Conservation (phyloP, 2,113 vertebrate species). For the Cariama cristata region DNA sequence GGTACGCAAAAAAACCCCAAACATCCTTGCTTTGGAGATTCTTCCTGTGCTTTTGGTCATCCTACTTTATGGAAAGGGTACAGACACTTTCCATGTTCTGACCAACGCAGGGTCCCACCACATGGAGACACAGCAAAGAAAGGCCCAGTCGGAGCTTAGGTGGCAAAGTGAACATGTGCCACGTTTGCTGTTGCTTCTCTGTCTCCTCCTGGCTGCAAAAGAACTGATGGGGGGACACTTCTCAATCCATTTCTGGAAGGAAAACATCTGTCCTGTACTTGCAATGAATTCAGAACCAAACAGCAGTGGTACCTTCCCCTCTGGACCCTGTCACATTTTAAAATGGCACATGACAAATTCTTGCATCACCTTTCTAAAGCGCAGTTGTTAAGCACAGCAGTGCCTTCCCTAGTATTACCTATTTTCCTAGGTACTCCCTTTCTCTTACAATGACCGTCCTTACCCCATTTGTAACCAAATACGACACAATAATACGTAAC, state of each 20-base stretch:
- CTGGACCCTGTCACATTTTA: not conserved
- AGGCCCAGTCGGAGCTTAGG: not conserved
- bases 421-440: not conserved
- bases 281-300: not conserved
- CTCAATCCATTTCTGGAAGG: not conserved
- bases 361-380: not conserved
- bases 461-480: not conserved
- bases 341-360: not conserved
- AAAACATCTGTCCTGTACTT: not conserved
- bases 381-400: not conserved
- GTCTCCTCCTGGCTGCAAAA: not conserved
- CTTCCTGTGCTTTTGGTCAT: not conserved
- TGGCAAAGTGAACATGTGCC: fast-evolving
- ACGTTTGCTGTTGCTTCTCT: not conserved
- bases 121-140: not conserved
- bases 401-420: too few species aligned
- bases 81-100: not conserved
- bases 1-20: not conserved
- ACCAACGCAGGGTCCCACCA: fast-evolving
- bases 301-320: not conserved
- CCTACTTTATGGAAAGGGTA: not conserved
- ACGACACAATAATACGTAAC: not conserved
- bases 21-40: not conserved
- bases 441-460: not conserved
- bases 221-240: not conserved